These are phyloP conservation scores for Hyaena hyaena DNA, from an alignment of 2,113 vertebrate species.

Conservation along the genomic window DNA sequence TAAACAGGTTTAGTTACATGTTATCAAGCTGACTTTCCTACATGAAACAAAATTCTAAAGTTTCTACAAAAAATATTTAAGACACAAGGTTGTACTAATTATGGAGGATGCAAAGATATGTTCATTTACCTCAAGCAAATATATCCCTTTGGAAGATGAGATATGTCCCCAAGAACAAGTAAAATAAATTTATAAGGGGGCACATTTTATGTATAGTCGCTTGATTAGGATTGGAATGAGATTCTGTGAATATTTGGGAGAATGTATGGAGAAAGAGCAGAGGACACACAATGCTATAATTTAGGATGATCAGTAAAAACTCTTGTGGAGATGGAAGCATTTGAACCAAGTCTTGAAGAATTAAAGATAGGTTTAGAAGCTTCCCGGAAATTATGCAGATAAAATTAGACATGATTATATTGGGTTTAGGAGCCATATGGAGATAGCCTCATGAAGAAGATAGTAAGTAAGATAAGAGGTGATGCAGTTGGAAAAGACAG, in stretches of 20 bases:
- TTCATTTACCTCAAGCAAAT: background rate
- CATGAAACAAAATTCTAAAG: background rate
- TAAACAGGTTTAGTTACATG: background rate
- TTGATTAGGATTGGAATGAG: background rate
- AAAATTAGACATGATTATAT: background rate
- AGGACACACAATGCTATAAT: background rate
- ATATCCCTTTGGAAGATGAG: background rate
- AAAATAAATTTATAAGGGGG: background rate
- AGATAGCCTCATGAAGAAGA: background rate
- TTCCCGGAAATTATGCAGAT: background rate
- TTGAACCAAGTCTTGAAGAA: background rate
- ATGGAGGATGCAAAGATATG: background rate
- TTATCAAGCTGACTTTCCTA: background rate
- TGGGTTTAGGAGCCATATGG: background rate
- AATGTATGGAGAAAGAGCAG: background rate
- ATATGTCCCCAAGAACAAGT: background rate
- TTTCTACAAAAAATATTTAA: background rate
- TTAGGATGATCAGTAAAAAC: background rate
- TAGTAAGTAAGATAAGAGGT: background rate
- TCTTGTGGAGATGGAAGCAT: background rate
- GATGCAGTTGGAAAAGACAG: background rate
- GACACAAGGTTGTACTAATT: background rate
- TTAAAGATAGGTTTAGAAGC: background rate
- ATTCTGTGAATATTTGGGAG: background rate
- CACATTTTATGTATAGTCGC: background rate